phyloP scores from a whole-genome alignment of 2,888 invertebrate genomes.

The Tanypteryx hageni region DNA sequence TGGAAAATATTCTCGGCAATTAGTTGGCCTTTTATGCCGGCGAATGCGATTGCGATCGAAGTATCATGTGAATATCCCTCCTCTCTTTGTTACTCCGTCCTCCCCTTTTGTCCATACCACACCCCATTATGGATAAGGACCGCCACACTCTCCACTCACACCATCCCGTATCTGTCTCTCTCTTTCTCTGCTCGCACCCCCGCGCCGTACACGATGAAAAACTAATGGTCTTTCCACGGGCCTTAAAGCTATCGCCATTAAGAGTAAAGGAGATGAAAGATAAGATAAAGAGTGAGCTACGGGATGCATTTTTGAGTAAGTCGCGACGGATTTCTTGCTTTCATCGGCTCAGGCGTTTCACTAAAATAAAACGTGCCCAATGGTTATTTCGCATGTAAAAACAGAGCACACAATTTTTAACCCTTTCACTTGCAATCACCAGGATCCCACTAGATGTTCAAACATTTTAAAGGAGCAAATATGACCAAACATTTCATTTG shows the following conservation, averaged over 20 bases:
- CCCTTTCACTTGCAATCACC: no score
- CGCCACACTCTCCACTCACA: background rate
- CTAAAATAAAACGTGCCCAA: no score
- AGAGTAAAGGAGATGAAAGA: background rate
- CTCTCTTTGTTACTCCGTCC: background rate
- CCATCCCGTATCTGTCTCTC: background rate
- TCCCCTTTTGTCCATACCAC: background rate
- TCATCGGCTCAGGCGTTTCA: no score
- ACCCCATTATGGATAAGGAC: background rate
- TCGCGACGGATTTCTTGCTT: no score
- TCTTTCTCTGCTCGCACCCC: background rate
- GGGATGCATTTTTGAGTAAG: background rate
- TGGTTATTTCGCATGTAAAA: no score
- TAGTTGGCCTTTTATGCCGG: conserved; percentile 49
- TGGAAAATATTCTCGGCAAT: conserved; percentile 35
- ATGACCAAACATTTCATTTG: no score
- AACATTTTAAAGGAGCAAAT: no score
- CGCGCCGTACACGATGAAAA: background rate
- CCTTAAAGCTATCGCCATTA: background rate
- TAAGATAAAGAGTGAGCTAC: background rate
- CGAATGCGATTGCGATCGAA: conserved; percentile 44
- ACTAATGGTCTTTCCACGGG: background rate
- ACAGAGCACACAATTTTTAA: no score
- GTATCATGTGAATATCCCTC: conserved; percentile 30
- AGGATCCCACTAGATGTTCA: no score